Conservation (phyloP, 2,888 invertebrate genomes). For the Cenopis cana region DNA sequence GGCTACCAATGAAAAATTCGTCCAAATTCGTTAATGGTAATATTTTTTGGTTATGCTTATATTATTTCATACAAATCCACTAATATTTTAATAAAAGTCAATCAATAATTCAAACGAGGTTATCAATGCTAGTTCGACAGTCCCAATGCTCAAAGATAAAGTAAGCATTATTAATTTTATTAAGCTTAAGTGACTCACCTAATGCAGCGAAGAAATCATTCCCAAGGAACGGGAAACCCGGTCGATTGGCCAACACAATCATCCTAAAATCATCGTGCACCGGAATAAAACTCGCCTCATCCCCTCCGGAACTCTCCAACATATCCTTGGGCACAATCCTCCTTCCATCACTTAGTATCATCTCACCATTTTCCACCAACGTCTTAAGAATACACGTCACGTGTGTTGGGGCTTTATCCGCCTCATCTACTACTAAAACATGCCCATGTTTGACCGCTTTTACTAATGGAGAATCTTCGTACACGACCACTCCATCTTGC, state of each 20-base stretch:
- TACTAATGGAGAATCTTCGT: constrained; percentile 97
- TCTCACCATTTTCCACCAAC: constrained; percentile 97
- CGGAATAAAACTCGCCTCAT: constrained; percentile 86
- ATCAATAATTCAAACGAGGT: too few relatives aligned
- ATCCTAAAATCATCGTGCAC: constrained; percentile 97
- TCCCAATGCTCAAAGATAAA: too few relatives aligned
- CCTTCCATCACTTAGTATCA: constrained; percentile 97
- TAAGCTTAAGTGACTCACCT: constrained; percentile 74
- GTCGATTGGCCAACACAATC: constrained; percentile 97
- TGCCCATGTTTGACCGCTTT: constrained; percentile 95
- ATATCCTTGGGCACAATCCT: constrained; percentile 89
- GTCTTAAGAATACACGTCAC: constrained; percentile 98
- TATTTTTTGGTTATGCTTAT: too few relatives aligned
- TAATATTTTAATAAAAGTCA: too few relatives aligned
- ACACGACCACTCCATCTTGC: constrained; percentile 93
- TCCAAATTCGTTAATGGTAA: too few relatives aligned
- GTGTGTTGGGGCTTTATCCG: constrained; percentile 98
- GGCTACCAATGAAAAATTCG: too few relatives aligned
- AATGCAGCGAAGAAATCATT: constrained; percentile 97
- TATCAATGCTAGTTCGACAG: too few relatives aligned
- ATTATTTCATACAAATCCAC: too few relatives aligned
- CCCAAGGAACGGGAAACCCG: constrained; percentile 98
- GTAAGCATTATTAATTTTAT: too few relatives aligned
- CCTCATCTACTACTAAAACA: constrained; percentile 97
- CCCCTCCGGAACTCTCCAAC: constrained; percentile 72